Base-by-base conservation (phyloP, 2,113 vertebrate species). In the Sakesphorus luctuosus region DNA sequence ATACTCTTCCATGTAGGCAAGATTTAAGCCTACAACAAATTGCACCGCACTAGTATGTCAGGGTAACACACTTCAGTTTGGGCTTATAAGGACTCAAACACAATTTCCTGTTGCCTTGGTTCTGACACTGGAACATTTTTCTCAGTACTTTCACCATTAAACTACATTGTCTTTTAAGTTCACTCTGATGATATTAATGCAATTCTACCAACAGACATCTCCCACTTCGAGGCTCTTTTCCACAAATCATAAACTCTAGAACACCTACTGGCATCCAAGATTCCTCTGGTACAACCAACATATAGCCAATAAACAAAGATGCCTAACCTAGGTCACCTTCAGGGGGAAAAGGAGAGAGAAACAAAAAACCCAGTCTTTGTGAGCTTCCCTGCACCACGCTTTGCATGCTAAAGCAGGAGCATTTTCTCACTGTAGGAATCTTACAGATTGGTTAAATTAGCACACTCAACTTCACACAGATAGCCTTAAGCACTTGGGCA, bases 261-360 rank as follows among this genome's bases (percentile, higher is more conserved):
- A 61, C 0, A 1, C 58, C 56, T 46, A 38, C 11, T 18, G 8
- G 18, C 55, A 83, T 33, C 29, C 19, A 14, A 81, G 14, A 43
- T 56, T 40, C 52, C 29, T 36, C 43, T 4, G 0, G 10, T 13
- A 43, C 5, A 58, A 63, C 9, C 10, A 63, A 31, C 3, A 19
- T 6, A 31, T 6, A 75, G 44, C 29, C 53, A 58, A 69, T 20
- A 56, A 43, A 28, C 6, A 24, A 65, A 38, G 15, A 44, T 10
- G 1, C 31, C 56, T 38, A 40, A 11, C 10, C 13, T 24, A 38
- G 6, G 18, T 28, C 9, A 47, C 26, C 18, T 26, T 15, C 2
- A 13, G 24, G 2, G 5, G 7, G 1, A 6, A 25, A n/a, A 7
- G 5, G 6, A 17, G 3, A 2, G 1, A 58, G 8, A 25, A 76